Base-by-base conservation (phyloP, 2,888 invertebrate species). In the Podabrus alpinus region DNA sequence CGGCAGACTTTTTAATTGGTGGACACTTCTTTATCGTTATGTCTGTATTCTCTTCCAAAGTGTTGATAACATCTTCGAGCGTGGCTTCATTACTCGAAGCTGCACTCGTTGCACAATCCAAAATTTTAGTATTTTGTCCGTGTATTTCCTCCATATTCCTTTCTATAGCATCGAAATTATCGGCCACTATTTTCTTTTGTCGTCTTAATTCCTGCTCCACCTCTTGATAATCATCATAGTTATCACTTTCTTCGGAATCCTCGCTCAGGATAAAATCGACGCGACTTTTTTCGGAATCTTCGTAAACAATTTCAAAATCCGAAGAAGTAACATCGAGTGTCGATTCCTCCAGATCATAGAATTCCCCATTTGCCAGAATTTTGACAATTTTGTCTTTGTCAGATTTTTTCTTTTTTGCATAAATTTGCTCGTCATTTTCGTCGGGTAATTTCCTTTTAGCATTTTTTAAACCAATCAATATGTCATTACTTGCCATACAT, bases 401-500 rank as follows among this genome's bases (percentile, higher is more conserved):
- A 7, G n/a, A n/a, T n/a, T 45, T 45, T n/a, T 45, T 45, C n/a
- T 7, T 45, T 3, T 45, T 45, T 7, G n/a, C 7, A 45, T 7
- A 45, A 45, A 7, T 45, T 45, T n/a, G n/a, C 1, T 45, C n/a
- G n/a, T 45, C n/a, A 19, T 24, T 71, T 45, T 25, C 69, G n/a
- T 15, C 24, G 15, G 15, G 13, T 15, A 29, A 45, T 79, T 72
- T 45, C 77, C 73, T 64, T 72, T 64, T 24, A 0, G 11, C 15
- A 21, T 64, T 16, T 45, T 15, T 29, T 15, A 69, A 69, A 17
- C 59, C 76, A 64, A 17, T 68, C 69, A 80, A 75, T 9, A 68
- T 77, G 9, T 75, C 75, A 64, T 85, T 82, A 17, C 80, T 82
- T 15, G 72, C 62, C 13, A 86, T 62, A 70, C 85, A 85, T 69